Conservation (phyloP, 2,113 vertebrate species). For the Jacana jacana region DNA sequence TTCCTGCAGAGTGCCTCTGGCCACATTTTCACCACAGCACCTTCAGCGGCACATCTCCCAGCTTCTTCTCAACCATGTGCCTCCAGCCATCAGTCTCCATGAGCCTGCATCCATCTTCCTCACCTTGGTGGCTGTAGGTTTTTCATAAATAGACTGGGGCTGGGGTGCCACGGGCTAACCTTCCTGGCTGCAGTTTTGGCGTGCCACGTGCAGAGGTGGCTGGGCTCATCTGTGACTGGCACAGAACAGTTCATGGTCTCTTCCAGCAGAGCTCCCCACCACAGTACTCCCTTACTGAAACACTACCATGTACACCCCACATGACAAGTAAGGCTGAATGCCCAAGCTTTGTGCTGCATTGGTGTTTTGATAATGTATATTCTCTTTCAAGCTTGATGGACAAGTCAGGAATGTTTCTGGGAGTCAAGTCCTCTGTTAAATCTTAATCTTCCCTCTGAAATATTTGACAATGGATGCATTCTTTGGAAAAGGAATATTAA, state of each 20-base stretch:
- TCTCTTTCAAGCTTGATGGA: neutral
- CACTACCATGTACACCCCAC: no score
- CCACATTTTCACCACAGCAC: neutral
- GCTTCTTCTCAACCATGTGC: fast-evolving
- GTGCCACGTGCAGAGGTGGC: fast-evolving
- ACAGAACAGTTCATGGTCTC: neutral
- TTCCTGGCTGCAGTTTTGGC: neutral
- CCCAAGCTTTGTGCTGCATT: neutral
- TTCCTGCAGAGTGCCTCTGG: neutral
- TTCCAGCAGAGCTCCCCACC: neutral
- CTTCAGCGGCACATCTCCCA: neutral
- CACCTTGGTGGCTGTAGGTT: neutral
- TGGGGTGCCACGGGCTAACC: neutral
- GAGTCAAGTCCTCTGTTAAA: neutral
- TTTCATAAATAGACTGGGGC: neutral
- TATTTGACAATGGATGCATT: neutral
- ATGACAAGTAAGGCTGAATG: neutral
- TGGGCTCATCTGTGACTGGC: neutral
- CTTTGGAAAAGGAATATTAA: neutral
- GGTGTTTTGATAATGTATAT: neutral
- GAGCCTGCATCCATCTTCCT: neutral
- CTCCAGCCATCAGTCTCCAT: neutral
- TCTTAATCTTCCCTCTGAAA: neutral
- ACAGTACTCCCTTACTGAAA: fast-evolving
- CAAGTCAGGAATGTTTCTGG: neutral